Conservation (phyloP, 2,888 invertebrate genomes). For the Heteropelma amictum region DNA sequence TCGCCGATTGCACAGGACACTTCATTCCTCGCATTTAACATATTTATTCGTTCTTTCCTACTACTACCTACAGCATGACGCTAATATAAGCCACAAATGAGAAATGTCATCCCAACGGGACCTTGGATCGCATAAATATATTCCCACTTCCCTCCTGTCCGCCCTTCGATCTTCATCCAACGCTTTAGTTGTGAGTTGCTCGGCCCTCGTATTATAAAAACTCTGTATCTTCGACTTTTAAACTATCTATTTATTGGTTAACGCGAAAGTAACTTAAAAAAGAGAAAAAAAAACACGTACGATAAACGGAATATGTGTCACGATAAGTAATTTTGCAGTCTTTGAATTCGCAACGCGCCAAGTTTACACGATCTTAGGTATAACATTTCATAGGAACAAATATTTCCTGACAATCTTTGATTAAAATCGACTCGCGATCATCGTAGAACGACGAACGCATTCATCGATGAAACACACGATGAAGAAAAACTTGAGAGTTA, state of each 20-base stretch:
- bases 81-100: slow-evolving; percentile 11
- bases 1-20: slow-evolving; percentile 37
- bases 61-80: slow-evolving; percentile 38
- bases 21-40: slow-evolving; percentile 54
- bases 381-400: slow-evolving; percentile 54
- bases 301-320: slow-evolving; percentile 14
- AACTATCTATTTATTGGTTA: slow-evolving; percentile 29
- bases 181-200: slow-evolving; percentile 34
- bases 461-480: not conserved
- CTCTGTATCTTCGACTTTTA: slow-evolving; percentile 50
- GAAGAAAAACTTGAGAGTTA: too few species aligned
- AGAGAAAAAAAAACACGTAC: slow-evolving; percentile 5
- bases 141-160: slow-evolving; percentile 11
- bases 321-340: slow-evolving; percentile 30
- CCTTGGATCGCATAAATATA: slow-evolving; percentile 1
- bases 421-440: slow-evolving; percentile 45
- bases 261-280: not conserved
- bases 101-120: not conserved
- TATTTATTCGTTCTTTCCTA: slow-evolving; percentile 29
- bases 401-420: slow-evolving; percentile 59
- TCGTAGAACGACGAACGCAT: slow-evolving; percentile 26
- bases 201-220: slow-evolving; percentile 30
- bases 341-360: slow-evolving; percentile 33
- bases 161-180: too few species aligned
- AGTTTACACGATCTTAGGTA: slow-evolving; percentile 44